A percentile compares a stretch with the other conserved stretches of the same genome.
phyloP scores from a whole-genome alignment of 2,888 invertebrate genomes.

The Pteria penguin region DNA sequence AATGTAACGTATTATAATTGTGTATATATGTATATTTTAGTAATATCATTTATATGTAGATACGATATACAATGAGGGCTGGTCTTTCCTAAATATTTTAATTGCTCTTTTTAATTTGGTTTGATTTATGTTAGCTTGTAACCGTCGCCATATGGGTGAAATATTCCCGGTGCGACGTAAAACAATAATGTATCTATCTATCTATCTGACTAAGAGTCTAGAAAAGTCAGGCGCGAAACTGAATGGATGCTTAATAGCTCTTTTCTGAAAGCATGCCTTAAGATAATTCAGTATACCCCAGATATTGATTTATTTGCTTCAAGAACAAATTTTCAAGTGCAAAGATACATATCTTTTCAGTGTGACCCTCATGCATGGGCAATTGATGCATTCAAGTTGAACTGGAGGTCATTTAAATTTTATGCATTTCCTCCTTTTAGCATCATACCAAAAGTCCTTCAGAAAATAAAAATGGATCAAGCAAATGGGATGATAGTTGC shows the following conservation, averaged over 20 bases:
- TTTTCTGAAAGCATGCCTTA: neutral
- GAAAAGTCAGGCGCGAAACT: neutral
- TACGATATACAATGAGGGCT: no score
- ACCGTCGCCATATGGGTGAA: no score
- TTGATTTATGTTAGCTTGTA: no score
- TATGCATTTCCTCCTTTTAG: constrained; percentile 51
- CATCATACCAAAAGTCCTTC: constrained; percentile 34
- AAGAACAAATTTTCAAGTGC: constrained; percentile 7
- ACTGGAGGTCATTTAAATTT: neutral
- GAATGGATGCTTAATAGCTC: constrained; percentile 18
- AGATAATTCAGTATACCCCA: neutral
- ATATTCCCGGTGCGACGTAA: no score
- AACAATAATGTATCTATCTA: no score
- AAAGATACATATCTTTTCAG: constrained; percentile 9
- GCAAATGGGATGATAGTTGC: constrained; percentile 36
- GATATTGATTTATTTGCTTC: constrained; percentile 33
- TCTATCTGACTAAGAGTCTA: no score
- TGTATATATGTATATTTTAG: no score
- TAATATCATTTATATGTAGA: no score
- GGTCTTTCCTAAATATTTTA: no score
- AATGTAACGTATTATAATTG: no score
- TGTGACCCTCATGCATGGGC: constrained; percentile 17
- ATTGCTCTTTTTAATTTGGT: no score
- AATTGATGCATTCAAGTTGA: constrained; percentile 16
- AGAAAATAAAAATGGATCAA: constrained; percentile 39